A percentile compares a stretch with the other conserved stretches of the same genome.
phyloP scores from a whole-genome alignment of 2,797 vertebrate species.

The Enteromius treurensis region DNA sequence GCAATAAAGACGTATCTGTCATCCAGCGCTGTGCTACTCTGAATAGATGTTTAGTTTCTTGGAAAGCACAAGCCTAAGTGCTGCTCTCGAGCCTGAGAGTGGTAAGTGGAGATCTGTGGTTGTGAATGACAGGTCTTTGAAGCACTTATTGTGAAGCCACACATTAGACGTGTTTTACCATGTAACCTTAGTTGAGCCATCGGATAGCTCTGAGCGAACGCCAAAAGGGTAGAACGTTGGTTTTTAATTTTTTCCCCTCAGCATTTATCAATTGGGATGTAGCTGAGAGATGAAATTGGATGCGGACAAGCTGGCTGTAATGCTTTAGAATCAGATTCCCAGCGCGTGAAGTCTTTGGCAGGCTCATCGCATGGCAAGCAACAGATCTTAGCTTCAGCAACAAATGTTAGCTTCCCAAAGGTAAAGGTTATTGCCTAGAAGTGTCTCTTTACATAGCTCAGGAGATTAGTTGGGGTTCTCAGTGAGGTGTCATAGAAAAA shows the following conservation, averaged over 20 bases:
- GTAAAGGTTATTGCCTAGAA: not conserved
- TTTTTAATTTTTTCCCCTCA: constrained; percentile 1
- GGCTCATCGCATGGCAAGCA: not conserved
- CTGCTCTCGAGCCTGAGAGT: constrained; percentile 35
- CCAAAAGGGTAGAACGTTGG: constrained; percentile 9
- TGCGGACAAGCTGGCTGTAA: constrained; percentile 3
- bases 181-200: not conserved
- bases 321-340: constrained; percentile 15
- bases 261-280: constrained; percentile 12
- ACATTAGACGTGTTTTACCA: constrained; percentile 24
- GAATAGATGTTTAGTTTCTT: constrained; percentile 40
- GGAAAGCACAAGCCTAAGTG: constrained; percentile 44
- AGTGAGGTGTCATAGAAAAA: not conserved
- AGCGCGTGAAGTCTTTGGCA: not conserved
- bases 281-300: constrained; percentile 17
- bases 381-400: constrained; percentile 19
- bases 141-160: constrained; percentile 31
- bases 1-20: constrained; percentile 34
- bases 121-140: constrained; percentile 34
- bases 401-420: constrained; percentile 2
- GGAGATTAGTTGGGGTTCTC: not conserved
- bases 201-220: constrained; percentile 21
- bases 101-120: constrained; percentile 28
- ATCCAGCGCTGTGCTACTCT: constrained; percentile 26
- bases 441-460: not conserved